These are phyloP conservation scores for Mohoua ochrocephala DNA, from an alignment of 2,113 vertebrate genomes.

Conservation along the genomic window DNA sequence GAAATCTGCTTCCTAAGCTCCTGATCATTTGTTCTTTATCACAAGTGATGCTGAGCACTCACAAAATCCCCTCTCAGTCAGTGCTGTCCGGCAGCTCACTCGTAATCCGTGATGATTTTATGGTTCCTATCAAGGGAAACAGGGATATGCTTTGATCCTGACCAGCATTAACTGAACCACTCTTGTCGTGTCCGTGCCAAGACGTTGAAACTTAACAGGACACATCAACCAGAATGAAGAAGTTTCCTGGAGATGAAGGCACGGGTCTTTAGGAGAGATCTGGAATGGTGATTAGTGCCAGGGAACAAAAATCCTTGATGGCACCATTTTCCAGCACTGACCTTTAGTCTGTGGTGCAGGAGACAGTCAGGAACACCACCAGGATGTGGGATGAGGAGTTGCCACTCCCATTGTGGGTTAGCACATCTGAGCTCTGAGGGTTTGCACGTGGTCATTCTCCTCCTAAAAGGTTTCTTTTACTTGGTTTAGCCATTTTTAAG, in stretches of 20 bases:
- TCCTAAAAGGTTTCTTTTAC: neutral
- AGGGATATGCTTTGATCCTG: neutral
- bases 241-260: neutral
- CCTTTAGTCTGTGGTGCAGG: neutral
- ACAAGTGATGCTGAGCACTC: neutral
- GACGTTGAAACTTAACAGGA: neutral
- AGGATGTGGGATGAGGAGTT: neutral
- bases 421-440: neutral
- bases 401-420: neutral
- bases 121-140: neutral
- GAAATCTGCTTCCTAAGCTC: neutral
- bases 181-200: neutral
- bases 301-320: neutral
- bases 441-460: neutral
- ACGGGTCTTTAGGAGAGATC: neutral
- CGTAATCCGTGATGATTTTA: neutral
- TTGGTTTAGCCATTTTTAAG: neutral
- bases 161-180: neutral
- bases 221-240: neutral
- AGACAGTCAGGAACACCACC: neutral
- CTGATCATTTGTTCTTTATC: neutral
- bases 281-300: neutral
- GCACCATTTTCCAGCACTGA: neutral
- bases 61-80: neutral
- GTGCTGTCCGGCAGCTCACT: neutral